phyloP scores from a whole-genome alignment of 2,888 invertebrate species.

The Thymelicus sylvestris region DNA sequence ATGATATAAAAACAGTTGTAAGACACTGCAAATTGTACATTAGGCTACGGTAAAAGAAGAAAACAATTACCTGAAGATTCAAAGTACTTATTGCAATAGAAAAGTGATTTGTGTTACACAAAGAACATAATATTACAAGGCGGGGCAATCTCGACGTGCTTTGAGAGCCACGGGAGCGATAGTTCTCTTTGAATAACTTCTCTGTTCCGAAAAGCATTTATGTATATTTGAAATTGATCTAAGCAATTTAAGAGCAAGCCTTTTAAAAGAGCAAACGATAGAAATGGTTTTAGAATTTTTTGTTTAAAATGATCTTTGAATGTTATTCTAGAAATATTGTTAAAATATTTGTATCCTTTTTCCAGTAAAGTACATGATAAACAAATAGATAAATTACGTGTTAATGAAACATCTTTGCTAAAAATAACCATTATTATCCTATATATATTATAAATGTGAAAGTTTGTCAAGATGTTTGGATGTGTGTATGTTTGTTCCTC shows the following conservation, averaged over 20 bases:
- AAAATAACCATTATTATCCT: too few relatives aligned
- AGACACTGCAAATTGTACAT: background rate
- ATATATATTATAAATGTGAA: too few relatives aligned
- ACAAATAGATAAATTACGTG: too few relatives aligned
- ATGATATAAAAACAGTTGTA: too few relatives aligned
- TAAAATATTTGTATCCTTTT: too few relatives aligned
- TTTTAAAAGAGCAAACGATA: background rate
- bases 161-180: conserved; percentile 24
- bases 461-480: too few relatives aligned
- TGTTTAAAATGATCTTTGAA: too few relatives aligned
- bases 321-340: too few relatives aligned
- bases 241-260: background rate
- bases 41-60: background rate
- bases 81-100: conserved; percentile 22
- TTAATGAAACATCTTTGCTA: too few relatives aligned
- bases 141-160: conserved; percentile 21
- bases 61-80: conserved; percentile 5
- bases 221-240: conserved; percentile 7
- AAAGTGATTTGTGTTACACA: conserved; percentile 25
- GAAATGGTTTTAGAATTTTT: background rate
- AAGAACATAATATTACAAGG: conserved; percentile 29
- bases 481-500: too few relatives aligned
- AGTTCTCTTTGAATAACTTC: conserved; percentile 13
- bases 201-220: conserved; percentile 7
- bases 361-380: too few relatives aligned